These are phyloP conservation scores for Drosophila repletoides DNA, from an alignment of 1,140 invertebrate species.

Conservation along the genomic window DNA sequence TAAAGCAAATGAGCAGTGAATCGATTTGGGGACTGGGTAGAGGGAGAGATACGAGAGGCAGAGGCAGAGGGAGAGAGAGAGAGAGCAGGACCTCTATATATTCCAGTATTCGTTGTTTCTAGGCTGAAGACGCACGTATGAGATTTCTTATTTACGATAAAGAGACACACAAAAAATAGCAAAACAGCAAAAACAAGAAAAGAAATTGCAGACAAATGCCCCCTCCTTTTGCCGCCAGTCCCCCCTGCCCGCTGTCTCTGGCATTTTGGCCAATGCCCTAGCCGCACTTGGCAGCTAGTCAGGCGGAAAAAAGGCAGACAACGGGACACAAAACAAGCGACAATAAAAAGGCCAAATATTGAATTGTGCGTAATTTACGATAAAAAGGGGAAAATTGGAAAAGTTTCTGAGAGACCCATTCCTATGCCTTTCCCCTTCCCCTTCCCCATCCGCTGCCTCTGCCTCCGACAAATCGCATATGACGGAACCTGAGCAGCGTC, in stretches of 20 bases:
- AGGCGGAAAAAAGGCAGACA: constrained; percentile 76
- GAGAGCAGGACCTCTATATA: background rate
- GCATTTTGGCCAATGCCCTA: constrained; percentile 1
- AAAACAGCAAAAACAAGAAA: constrained; percentile 64
- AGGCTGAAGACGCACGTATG: constrained; percentile 67
- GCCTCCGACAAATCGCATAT: constrained; percentile 33
- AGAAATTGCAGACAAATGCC: constrained; percentile 37
- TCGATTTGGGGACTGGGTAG: background rate
- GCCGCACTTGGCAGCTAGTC: constrained; percentile 48
- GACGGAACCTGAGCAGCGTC: constrained; percentile 16
- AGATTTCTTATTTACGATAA: constrained; percentile 82
- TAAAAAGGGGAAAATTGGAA: constrained; percentile 82
- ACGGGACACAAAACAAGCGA: constrained; percentile 51
- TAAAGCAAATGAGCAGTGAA: constrained; percentile 49
- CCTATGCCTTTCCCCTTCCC: background rate
- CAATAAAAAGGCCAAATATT: constrained; percentile 81
- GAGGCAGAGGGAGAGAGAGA: background rate
- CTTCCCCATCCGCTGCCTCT: no score
- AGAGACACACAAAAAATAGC: constrained; percentile 71
- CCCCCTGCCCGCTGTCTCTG: background rate
- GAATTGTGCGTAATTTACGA: constrained; percentile 81
- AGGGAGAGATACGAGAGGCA: background rate
- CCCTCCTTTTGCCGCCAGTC: background rate
- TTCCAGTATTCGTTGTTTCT: constrained; percentile 29
- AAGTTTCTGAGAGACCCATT: constrained; percentile 50